Evolutionary conservation across 2,113 vertebrate species (phyloP).

Genomic region (Dasyprocta punctata): DNA sequence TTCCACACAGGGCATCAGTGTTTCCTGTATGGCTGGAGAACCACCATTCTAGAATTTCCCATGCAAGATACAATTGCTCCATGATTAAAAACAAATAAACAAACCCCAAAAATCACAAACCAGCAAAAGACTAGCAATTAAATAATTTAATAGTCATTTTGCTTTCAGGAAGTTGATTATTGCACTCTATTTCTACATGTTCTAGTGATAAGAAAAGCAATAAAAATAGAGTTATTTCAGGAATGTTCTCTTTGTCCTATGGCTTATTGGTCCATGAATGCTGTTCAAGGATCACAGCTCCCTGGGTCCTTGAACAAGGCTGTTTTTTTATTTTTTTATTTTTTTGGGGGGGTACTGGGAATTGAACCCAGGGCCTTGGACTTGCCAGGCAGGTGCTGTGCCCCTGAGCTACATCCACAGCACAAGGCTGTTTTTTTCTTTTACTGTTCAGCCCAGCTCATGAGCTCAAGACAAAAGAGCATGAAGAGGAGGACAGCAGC

Average conservation of each 20-base stretch:
- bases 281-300: accelerated
- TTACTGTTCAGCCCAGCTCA: neutral
- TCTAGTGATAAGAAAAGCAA: neutral
- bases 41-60: neutral
- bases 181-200: neutral
- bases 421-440: neutral
- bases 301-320: neutral
- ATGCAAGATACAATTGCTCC: neutral
- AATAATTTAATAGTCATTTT: neutral
- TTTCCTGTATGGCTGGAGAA: neutral
- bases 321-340: no score
- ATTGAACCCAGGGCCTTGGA: no score
- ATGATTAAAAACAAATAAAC: neutral
- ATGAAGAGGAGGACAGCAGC: accelerated
- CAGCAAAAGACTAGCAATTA: neutral
- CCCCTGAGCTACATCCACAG: no score
- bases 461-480: accelerated
- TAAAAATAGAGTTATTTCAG: neutral
- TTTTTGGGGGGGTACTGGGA: no score
- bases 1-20: neutral
- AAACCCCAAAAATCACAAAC: no score
- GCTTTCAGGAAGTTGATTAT: neutral
- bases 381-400: no score
- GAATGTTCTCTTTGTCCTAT: neutral
- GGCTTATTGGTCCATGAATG: neutral